Evolutionary conservation across 2,888 invertebrate genomes (phyloP).

Genomic region (Zele albiditarsus): DNA sequence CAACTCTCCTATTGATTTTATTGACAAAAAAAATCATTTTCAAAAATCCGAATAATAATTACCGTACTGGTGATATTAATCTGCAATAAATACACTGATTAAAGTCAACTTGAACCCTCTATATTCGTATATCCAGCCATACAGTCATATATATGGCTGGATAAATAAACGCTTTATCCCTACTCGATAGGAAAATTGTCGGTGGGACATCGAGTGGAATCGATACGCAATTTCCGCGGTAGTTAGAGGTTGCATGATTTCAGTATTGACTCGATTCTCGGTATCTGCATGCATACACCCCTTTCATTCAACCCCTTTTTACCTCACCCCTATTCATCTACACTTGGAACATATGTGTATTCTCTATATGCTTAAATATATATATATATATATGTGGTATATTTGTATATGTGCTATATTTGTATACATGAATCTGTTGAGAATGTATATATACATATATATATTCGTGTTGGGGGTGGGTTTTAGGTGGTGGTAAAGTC

Average conservation of each 20-base stretch:
- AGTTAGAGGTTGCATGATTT: slow-evolving; percentile 24
- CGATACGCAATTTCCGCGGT: slow-evolving; percentile 27
- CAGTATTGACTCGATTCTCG: slow-evolving; percentile 30
- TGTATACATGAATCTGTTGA: neutral
- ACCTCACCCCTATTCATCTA: neutral
- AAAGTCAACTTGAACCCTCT: neutral
- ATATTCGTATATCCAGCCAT: neutral
- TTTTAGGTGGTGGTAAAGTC: neutral
- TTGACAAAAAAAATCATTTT: too few relatives aligned
- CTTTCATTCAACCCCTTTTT: neutral
- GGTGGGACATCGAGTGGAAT: slow-evolving; percentile 7
- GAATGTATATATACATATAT: neutral
- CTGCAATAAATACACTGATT: neutral
- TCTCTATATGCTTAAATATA: too few relatives aligned
- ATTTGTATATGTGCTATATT: neutral
- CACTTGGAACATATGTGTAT: neutral
- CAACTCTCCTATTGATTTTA: too few relatives aligned
- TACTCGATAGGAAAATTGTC: slow-evolving; percentile 12
- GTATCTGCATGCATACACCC: neutral
- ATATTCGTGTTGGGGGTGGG: neutral
- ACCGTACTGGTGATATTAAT: neutral
- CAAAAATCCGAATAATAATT: neutral
- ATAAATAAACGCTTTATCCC: slow-evolving; percentile 16
- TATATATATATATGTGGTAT: too few relatives aligned
- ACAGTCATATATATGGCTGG: neutral